Evolutionary conservation across 1,140 invertebrate species (phyloP).

Genomic region (Fopius arisanus): DNA sequence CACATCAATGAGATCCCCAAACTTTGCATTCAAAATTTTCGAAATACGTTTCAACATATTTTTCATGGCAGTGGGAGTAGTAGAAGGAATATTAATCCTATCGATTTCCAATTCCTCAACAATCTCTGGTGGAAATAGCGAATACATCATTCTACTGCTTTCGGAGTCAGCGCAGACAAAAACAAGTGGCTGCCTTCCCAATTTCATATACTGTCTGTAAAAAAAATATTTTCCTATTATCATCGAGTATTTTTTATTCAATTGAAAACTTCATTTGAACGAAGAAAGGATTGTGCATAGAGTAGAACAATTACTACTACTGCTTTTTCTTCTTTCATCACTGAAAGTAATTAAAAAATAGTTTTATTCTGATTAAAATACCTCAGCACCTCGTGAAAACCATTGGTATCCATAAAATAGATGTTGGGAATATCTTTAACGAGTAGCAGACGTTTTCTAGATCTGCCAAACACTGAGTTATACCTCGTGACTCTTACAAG

Average conservation of each 20-base stretch:
- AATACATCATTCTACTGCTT: constrained; percentile 67
- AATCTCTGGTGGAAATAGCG: constrained; percentile 70
- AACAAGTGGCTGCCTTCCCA: constrained; percentile 73
- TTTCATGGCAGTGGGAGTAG: constrained; percentile 71
- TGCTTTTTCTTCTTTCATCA: too few relatives aligned
- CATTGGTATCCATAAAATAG: constrained; percentile 68
- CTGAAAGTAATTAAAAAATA: too few relatives aligned
- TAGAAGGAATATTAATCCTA: constrained; percentile 73
- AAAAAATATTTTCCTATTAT: background rate
- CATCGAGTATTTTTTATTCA: too few relatives aligned
- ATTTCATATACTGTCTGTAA: constrained; percentile 68
- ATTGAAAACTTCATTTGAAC: too few relatives aligned
- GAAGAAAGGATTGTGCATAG: too few relatives aligned
- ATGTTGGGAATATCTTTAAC: constrained; percentile 82
- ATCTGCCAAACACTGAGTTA: constrained; percentile 68
- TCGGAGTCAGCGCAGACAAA: constrained; percentile 76
- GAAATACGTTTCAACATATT: constrained; percentile 71
- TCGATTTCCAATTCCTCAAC: constrained; percentile 69
- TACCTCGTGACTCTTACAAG: constrained; percentile 74
- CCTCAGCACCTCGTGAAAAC: constrained; percentile 72
- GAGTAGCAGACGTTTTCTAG: constrained; percentile 67
- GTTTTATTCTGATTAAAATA: constrained; percentile 53
- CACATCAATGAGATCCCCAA: constrained; percentile 65
- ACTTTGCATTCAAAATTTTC: constrained; percentile 63
- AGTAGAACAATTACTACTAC: too few relatives aligned